A percentile compares a stretch with the other conserved stretches of the same genome.
Evolutionary conservation across 2,888 invertebrate genomes (phyloP).

Genomic region (Junonia oenone): DNA sequence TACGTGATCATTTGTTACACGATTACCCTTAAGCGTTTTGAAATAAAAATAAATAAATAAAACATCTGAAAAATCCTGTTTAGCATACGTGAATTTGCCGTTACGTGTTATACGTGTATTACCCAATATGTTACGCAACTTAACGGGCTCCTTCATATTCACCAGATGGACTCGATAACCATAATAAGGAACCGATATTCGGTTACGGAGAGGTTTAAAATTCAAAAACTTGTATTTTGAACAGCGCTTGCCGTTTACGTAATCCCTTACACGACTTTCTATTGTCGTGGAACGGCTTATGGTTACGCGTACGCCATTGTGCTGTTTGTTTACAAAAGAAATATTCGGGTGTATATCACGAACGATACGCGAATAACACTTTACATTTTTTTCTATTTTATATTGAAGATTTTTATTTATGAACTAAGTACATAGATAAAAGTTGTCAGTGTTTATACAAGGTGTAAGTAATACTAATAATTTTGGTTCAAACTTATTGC

Average conservation of each 20-base stretch:
- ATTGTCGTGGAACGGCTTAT: slow-evolving; percentile 68
- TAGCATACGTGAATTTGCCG: neutral
- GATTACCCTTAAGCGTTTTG: neutral
- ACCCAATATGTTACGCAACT: slow-evolving; percentile 17
- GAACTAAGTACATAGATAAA: too few relatives aligned
- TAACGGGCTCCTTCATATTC: slow-evolving; percentile 18
- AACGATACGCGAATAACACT: slow-evolving; percentile 30
- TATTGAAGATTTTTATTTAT: too few relatives aligned
- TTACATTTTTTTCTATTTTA: too few relatives aligned
- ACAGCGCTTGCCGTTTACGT: slow-evolving; percentile 55
- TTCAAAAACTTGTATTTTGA: slow-evolving; percentile 51
- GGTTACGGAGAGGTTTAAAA: slow-evolving; percentile 13
- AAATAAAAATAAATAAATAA: neutral
- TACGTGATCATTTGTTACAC: neutral
- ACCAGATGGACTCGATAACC: slow-evolving; percentile 18
- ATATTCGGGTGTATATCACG: slow-evolving; percentile 40
- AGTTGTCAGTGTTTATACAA: too few relatives aligned
- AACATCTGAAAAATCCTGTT: neutral
- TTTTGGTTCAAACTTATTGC: too few relatives aligned
- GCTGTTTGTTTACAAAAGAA: slow-evolving; percentile 51
- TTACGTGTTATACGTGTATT: slow-evolving; percentile 8
- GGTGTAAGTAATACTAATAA: too few relatives aligned
- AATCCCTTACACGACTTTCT: slow-evolving; percentile 58
- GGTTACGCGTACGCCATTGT: slow-evolving; percentile 57
- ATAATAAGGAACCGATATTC: slow-evolving; percentile 17